Evolutionary conservation across 1,140 invertebrate genomes (phyloP).

Genomic region (Drosophila pseudoobscura): DNA sequence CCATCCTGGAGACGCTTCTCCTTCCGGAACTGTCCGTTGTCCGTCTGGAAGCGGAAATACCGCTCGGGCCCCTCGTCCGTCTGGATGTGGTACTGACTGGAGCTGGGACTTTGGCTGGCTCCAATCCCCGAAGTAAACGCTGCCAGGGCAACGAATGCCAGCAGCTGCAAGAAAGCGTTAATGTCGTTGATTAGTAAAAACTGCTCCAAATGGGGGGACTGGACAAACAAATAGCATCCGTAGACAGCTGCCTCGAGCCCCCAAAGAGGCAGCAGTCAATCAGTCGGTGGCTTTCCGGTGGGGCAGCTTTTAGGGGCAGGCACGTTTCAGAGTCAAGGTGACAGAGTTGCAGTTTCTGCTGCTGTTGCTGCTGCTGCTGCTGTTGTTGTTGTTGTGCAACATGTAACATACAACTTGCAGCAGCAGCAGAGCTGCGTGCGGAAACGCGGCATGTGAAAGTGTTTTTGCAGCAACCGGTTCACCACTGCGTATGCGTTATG

Average conservation of each 20-base stretch:
- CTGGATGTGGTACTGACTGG: slow-evolving; percentile 92
- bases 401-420: slow-evolving; percentile 2
- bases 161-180: slow-evolving; percentile 61
- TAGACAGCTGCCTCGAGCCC: slow-evolving; percentile 26
- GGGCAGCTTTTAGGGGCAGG: slow-evolving; percentile 22
- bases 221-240: slow-evolving; percentile 45
- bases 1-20: slow-evolving; percentile 93
- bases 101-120: slow-evolving; percentile 44
- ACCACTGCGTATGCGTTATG: slow-evolving; percentile 60
- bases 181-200: slow-evolving; percentile 19
- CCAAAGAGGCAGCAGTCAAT: slow-evolving; percentile 30
- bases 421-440: slow-evolving; percentile 35
- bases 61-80: slow-evolving; percentile 94
- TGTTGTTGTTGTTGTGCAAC: slow-evolving; percentile 59
- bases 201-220: slow-evolving; percentile 1
- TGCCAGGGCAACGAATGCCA: slow-evolving; percentile 56
- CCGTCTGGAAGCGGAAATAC: slow-evolving; percentile 93
- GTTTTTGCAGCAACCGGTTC: slow-evolving; percentile 57
- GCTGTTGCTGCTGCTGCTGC: slow-evolving; percentile 49
- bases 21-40: slow-evolving; percentile 94
- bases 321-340: slow-evolving; percentile 74
- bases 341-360: slow-evolving; percentile 60
- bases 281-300: slow-evolving; percentile 32
- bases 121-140: slow-evolving; percentile 53
- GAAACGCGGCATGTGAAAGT: slow-evolving; percentile 76